Evolutionary conservation across 1,140 invertebrate genomes (phyloP), one percentile per base, ranked within the genome.

Genomic region (Trypoxylus dichotomus): DNA sequence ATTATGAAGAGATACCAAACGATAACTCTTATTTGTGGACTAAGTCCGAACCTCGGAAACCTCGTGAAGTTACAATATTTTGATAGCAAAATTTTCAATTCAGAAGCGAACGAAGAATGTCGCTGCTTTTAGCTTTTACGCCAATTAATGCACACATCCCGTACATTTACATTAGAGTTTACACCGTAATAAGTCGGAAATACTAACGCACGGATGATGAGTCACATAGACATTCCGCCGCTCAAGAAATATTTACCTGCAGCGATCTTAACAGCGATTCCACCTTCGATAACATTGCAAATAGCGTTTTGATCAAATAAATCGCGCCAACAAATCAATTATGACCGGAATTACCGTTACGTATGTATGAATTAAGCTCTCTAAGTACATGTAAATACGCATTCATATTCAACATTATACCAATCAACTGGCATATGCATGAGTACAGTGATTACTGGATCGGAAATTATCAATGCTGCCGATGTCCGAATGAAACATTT

Each of bases 101-200:
- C n/a, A n/a, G n/a, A n/a, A n/a, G n/a, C n/a, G n/a, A n/a, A n/a
- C n/a, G n/a, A n/a, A n/a, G n/a, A n/a, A n/a, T n/a, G n/a, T n/a
- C n/a, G n/a, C n/a, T n/a, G n/a, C n/a, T n/a, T n/a, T n/a, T n/a
- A n/a, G n/a, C n/a, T n/a, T n/a, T n/a, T n/a, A n/a, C n/a, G n/a
- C n/a, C n/a, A n/a, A n/a, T n/a, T n/a, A n/a, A n/a, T n/a, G n/a
- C n/a, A n/a, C n/a, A n/a, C n/a, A n/a, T n/a, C n/a, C n/a, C 32
- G 10, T 37, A 37, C 1, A 8, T 8, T 7, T 8, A 8, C 10
- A 37, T 8, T 0, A 37, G 47, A 19, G 13, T 54, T 54, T 54
- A 54, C 47, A 13, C 3, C 47, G 47, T 19, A 68, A 68, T 68
- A 29, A 68, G 27, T 68, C 60, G 60, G 60, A 68, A 68, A 68